These are phyloP conservation scores for Zosterops lateralis DNA, from an alignment of 2,113 vertebrate genomes.

Conservation along the genomic window DNA sequence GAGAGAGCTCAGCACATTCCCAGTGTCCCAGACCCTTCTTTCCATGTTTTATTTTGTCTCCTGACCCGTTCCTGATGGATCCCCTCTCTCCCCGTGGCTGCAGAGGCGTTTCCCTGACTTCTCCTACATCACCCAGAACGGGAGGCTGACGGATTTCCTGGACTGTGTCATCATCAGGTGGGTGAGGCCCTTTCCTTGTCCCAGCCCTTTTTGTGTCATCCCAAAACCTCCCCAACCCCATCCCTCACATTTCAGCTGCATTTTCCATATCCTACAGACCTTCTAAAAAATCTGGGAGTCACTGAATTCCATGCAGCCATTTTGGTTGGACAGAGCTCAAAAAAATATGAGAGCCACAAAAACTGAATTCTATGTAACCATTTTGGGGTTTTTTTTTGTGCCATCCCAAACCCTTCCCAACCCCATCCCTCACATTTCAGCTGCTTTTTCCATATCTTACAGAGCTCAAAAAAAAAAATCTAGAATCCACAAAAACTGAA, in stretches of 20 bases:
- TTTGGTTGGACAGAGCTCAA: too few relatives aligned
- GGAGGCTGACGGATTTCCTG: slow-evolving; percentile 92
- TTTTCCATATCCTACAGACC: too few relatives aligned
- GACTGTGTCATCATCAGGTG: slow-evolving; percentile 98
- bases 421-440: too few relatives aligned
- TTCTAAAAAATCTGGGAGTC: too few relatives aligned
- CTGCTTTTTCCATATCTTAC: too few relatives aligned
- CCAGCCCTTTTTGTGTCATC: fast-evolving
- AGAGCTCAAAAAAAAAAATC: too few relatives aligned
- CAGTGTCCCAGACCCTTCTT: neutral
- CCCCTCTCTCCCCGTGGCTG: fast-evolving
- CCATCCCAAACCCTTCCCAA: too few relatives aligned
- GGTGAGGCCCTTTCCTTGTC: slow-evolving; percentile 65
- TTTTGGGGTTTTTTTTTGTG: neutral
- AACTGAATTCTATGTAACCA: neutral
- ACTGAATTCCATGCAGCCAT: too few relatives aligned
- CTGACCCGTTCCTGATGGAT: fast-evolving
- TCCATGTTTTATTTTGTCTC: neutral
- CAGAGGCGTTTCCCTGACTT: slow-evolving; percentile 98
- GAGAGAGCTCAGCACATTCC: neutral
- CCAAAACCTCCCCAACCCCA: fast-evolving
- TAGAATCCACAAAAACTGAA: too few relatives aligned
- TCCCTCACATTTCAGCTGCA: fast-evolving
- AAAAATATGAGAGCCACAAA: neutral
- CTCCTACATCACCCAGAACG: slow-evolving; percentile 92